These are phyloP conservation scores for Choloepus didactylus DNA, from an alignment of 2,797 vertebrate species.

Conservation along the genomic window DNA sequence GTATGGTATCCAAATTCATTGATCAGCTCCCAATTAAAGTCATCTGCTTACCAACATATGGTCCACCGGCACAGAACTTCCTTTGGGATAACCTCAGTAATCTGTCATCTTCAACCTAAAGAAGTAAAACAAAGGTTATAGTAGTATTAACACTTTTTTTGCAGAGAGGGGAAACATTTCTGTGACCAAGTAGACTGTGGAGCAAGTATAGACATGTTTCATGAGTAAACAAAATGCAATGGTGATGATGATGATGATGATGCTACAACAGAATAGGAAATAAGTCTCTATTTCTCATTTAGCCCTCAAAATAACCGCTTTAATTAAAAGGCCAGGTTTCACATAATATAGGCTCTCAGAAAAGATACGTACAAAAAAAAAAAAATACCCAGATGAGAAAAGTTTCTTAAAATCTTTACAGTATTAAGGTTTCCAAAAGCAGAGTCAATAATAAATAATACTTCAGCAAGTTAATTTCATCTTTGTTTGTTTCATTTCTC, in stretches of 20 bases:
- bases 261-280: background rate
- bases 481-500: constrained; percentile 15
- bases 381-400: background rate
- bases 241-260: background rate
- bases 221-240: background rate
- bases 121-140: constrained; percentile 45
- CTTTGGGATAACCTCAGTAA: constrained; percentile 96
- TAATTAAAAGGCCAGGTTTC: constrained; percentile 19
- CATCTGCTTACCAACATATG: constrained; percentile 89
- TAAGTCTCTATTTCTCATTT: constrained; percentile 17
- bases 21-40: constrained; percentile 41
- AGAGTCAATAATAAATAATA: background rate
- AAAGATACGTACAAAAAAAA: background rate
- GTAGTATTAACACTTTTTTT: constrained; percentile 39
- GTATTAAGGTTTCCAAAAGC: constrained; percentile 20
- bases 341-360: background rate
- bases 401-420: constrained; percentile 3
- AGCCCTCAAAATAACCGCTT: background rate
- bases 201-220: background rate
- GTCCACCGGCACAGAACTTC: constrained; percentile 99
- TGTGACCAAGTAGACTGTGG: constrained; percentile 1
- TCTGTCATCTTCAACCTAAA: constrained; percentile 94
- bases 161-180: background rate
- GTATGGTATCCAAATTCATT: background rate
- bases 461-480: background rate